Percentiles rank a stretch among this genome's conserved stretches.
Evolutionary conservation across 2,113 vertebrate genomes (phyloP).

Genomic region (Ailuropoda melanoleuca): DNA sequence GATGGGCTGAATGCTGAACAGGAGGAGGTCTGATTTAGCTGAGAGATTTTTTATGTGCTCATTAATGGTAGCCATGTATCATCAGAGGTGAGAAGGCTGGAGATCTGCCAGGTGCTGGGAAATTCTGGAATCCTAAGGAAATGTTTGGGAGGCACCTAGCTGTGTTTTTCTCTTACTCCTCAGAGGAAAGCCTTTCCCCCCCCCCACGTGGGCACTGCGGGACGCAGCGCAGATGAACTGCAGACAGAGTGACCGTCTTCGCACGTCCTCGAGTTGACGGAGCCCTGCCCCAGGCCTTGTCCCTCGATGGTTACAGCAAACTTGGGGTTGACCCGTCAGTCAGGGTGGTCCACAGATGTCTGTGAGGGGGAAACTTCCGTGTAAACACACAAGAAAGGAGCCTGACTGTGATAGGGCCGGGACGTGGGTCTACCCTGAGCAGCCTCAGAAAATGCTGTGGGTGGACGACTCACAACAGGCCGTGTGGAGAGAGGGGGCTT

Average conservation of each 20-base stretch:
- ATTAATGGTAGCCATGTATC: background rate
- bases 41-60: background rate
- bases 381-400: background rate
- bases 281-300: background rate
- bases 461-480: background rate
- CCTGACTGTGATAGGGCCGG: too few species aligned
- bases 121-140: background rate
- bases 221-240: background rate
- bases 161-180: background rate
- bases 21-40: background rate
- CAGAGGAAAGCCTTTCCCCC: background rate
- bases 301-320: background rate
- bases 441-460: background rate
- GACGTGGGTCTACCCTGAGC: background rate
- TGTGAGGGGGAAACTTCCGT: too few species aligned
- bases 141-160: background rate
- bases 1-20: background rate
- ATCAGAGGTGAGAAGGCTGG: background rate
- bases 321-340: background rate
- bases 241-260: background rate
- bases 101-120: background rate
- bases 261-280: background rate
- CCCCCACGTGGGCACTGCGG: background rate
- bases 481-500: rapidly evolving
- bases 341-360: background rate